Base-by-base conservation (phyloP, 2,113 vertebrate species). In the Megalops atlanticus region DNA sequence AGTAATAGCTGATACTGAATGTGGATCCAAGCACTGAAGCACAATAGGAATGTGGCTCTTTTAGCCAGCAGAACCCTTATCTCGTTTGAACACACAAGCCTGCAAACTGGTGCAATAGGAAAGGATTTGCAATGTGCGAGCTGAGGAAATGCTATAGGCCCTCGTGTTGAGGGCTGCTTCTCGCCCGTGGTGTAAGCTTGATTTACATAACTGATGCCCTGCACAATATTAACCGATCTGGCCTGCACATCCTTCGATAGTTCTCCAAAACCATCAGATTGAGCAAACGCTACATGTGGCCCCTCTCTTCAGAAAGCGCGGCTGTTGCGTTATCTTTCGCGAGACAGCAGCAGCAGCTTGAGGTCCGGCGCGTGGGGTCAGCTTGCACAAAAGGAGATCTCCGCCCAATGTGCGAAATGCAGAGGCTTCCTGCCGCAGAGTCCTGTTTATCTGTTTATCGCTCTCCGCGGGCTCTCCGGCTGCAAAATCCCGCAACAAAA, bases 71-170 rank as follows among this genome's bases (percentile, higher is more conserved):
- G 87, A 83, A 38, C 81, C 86, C 94, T 94, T 95, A 95, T 94
- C 94, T 94, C 91, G 83, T 87, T 88, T 92, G 81, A 91, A 86
- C 94, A 94, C 93, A 86, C 92, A 85, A 89, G 90, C 86, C 89
- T 85, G 87, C 84, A 89, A n/a, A 89, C 88, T 89, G 89, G 85
- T 83, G 89, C 90, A 90, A 90, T 89, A 92, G 89, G 90, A 91
- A 91, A 91, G 92, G 92, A 94, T 94, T 94, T 94, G 92, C 91
- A 92, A 92, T 92, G 89, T 88, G 89, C 77, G 84, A 86, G 86
- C 33, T 68, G 82, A 87, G 86, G 89, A 90, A 92, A 90, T 76
- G 89, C 88, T 88, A 84, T 86, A 89, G 89, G 91, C 89, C 89
- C 54, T 64, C 31, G 58, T 14, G 31, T n/a, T 33, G 38, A 41